Evolutionary conservation across 2,888 invertebrate genomes (phyloP), one percentile per base, ranked within the genome.

Genomic region (Disparrhopalites patrizii): DNA sequence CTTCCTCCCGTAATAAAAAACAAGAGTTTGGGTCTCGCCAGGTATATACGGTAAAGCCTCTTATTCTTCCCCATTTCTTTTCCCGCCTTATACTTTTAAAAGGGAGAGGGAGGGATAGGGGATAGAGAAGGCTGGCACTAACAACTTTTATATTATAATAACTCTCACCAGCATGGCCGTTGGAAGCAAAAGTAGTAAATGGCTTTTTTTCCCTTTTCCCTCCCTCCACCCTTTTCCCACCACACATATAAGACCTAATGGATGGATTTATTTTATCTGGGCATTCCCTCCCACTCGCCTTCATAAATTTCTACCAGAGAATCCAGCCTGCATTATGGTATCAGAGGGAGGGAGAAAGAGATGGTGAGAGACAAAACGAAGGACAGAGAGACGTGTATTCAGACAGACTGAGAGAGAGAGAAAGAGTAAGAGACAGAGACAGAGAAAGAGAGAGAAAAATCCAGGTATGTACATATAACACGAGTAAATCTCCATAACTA

Each of bases 241-340:
- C 23, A 4, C 10, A 33, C 28, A 25, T 31, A 27, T 38, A 18
- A 61, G 60, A 61, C 63, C 52, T 68, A 68, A 68, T 68, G 60
- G 68, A 68, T 68, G 68, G 68, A 68, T 68, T 68, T 68, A 68
- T 68, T 68, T 68, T 68, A 68, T 68, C 68, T 68, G 47, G 43
- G 27, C 54, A 63, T 50, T 61, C 61, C 61, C 61, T 61, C 67
- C 61, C 64, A 57, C 62, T 57, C 47, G 28, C 64, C 55, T 50
- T 64, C 67, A 67, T 67, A 67, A 67, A 67, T 67, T 67, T 64
- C 56, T 33, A 56, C 64, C 64, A 67, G 56, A n/a, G 33, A 61
- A 47, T 50, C 50, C 60, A 61, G 25, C 50, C 43, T 31, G 60
- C 60, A 61, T 50, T 61, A 60, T 31, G 31, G 60, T 50, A 60